These are phyloP conservation scores for Ranitomeya variabilis DNA, from an alignment of 2,113 vertebrate species.

Conservation along the genomic window DNA sequence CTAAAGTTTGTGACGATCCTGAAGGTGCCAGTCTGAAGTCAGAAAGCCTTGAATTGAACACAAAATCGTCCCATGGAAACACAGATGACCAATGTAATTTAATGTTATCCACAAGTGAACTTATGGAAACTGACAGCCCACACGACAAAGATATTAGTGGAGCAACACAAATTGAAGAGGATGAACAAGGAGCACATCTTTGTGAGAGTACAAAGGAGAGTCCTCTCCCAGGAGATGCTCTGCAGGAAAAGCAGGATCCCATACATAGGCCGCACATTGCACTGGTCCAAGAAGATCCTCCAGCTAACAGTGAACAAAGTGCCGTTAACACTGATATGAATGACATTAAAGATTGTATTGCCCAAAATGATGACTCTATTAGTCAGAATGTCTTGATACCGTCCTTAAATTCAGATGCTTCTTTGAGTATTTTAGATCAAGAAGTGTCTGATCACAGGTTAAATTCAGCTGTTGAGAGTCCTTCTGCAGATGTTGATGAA, in stretches of 20 bases:
- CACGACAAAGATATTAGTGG: constrained; percentile 74
- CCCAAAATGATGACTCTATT: constrained; percentile 60
- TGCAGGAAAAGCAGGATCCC: constrained; percentile 49
- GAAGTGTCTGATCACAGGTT: constrained; percentile 62
- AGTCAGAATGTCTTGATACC: constrained; percentile 64
- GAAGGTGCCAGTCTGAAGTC: constrained; percentile 60
- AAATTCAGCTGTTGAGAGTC: constrained; percentile 46
- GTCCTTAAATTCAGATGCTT: constrained; percentile 61
- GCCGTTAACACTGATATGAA: constrained; percentile 50
- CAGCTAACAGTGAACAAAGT: background rate
- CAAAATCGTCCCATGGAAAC: constrained; percentile 59
- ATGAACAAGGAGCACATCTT: constrained; percentile 52
- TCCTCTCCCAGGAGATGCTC: constrained; percentile 48
- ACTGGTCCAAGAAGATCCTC: constrained; percentile 40
- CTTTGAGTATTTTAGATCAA: constrained; percentile 60
- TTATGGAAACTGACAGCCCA: constrained; percentile 56
- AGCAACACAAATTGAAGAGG: constrained; percentile 77
- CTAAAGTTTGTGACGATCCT: constrained; percentile 60
- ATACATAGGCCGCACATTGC: constrained; percentile 56
- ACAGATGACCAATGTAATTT: constrained; percentile 72
- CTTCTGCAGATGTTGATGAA: constrained; percentile 63
- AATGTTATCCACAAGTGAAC: constrained; percentile 75
- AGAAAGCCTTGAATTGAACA: constrained; percentile 57
- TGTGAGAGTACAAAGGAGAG: constrained; percentile 56
- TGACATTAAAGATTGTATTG: constrained; percentile 46